Base-by-base conservation (phyloP, 2,797 vertebrate genomes). In the Saxicola maurus region DNA sequence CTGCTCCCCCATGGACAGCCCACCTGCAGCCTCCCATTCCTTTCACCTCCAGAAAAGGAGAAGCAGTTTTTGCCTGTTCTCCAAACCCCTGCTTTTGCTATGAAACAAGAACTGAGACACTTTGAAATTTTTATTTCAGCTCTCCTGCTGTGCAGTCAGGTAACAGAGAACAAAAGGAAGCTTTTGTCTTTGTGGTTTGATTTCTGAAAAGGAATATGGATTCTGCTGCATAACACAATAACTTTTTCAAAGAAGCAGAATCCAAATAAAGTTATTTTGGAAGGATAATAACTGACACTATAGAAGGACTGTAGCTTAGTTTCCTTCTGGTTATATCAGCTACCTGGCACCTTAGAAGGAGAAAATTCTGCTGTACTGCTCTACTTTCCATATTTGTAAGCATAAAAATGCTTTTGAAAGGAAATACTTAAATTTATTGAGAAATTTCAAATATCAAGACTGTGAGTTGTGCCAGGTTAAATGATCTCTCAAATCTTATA, bases 91-190 rank as follows among this genome's bases (percentile, higher is more conserved):
- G 75, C 59, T n/a, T 90, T 83, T 74, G 51, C 71, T 33, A 20
- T 77, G 67, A 76, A 89, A 73, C 40, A 56, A 76, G 73, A 74
- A 72, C 69, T 62, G 76, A 92, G 64, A 64, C 0, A 1, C 85
- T 91, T 93, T 87, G 76, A 91, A 90, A 81, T 80, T 60, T 76
- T 89, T 91, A 74, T 83, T 83, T 91, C 86, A 52, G 55, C 27
- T 95, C 38, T 91, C 89, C 90, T 28, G 49, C 91, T 89, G 76
- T 83, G 89, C 40, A 65, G 71, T 75, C 67, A 82, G 55, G 79
- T 86, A 95, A 40, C 65, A 67, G 5, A 59, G 75, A 82, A 86
- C 49, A 87, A 93, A 92, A 89, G 55, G 61, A 79, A 92, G 37
- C 62, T 83, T 92, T 87, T 91, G 73, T 92, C 83, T 88, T 91